Evolutionary conservation across 2,888 invertebrate species (phyloP).

Genomic region (Amphipyra berbera): DNA sequence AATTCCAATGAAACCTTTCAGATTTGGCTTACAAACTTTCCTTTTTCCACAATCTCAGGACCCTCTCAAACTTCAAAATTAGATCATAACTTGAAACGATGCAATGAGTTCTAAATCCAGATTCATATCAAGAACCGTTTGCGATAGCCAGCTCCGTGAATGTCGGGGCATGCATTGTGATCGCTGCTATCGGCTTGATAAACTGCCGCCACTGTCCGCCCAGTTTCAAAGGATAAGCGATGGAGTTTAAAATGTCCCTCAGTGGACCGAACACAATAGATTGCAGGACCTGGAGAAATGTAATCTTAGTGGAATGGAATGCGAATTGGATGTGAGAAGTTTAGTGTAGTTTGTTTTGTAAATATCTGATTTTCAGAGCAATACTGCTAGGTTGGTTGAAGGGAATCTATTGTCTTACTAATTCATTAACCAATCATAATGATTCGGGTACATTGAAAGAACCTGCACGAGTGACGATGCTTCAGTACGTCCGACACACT

Average conservation of each 20-base stretch:
- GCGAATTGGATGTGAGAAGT: slow-evolving; percentile 29
- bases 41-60: too few relatives aligned
- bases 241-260: slow-evolving; percentile 81
- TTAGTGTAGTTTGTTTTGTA: slow-evolving; percentile 9
- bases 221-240: slow-evolving; percentile 77
- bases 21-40: too few relatives aligned
- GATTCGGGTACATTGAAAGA: too few relatives aligned
- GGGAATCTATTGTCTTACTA: neutral
- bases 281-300: slow-evolving; percentile 41
- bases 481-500: too few relatives aligned
- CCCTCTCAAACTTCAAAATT: neutral
- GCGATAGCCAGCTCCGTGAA: slow-evolving; percentile 49
- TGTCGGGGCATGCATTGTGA: slow-evolving; percentile 61
- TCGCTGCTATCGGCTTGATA: slow-evolving; percentile 76
- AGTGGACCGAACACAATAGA: slow-evolving; percentile 66
- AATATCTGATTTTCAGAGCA: neutral
- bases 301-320: slow-evolving; percentile 43
- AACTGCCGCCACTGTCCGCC: slow-evolving; percentile 79
- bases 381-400: neutral
- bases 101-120: slow-evolving; percentile 34
- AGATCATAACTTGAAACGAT: slow-evolving; percentile 28
- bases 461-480: too few relatives aligned
- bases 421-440: neutral
- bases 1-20: too few relatives aligned
- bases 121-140: slow-evolving; percentile 53